Percentiles rank a stretch among this genome's conserved stretches.
Conservation (phyloP, 2,113 vertebrate genomes). For the Spermophilus dauricus region DNA sequence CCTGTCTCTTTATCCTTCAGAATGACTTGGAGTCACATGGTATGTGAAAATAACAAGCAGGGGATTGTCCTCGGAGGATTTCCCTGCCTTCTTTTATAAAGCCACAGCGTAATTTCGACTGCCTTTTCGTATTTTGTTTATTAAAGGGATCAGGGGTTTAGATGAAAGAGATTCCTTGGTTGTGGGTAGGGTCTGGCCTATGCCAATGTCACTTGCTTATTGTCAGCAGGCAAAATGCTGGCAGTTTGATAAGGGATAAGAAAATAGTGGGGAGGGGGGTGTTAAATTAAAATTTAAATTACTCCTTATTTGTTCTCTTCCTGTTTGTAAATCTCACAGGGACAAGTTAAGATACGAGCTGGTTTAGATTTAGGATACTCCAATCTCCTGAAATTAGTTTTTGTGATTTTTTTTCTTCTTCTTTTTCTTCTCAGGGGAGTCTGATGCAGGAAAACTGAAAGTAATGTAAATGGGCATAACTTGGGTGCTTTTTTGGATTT, state of each 20-base stretch:
- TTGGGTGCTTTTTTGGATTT: conserved; percentile 84
- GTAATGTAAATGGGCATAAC: conserved; percentile 72
- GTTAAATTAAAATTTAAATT: conserved; percentile 94
- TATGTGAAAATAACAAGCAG: conserved; percentile 94
- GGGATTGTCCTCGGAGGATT: conserved; percentile 93
- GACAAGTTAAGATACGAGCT: conserved; percentile 89
- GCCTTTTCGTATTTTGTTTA: conserved; percentile 94
- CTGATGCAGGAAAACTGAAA: conserved; percentile 66
- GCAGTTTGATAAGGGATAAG: conserved; percentile 92
- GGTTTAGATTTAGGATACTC: conserved; percentile 85
- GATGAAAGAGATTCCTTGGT: conserved; percentile 93
- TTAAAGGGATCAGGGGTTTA: conserved; percentile 92
- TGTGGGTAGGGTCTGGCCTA: conserved; percentile 87
- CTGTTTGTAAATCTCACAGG: conserved; percentile 89
- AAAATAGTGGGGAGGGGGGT: conserved; percentile 86
- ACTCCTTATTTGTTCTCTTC: conserved; percentile 90
- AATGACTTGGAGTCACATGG: conserved; percentile 94
- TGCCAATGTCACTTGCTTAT: conserved; percentile 89
- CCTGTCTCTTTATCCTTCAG: conserved; percentile 92
- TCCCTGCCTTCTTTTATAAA: conserved; percentile 91
- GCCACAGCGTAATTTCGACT: conserved; percentile 90
- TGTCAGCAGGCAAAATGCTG: conserved; percentile 90
- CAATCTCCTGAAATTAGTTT: conserved; percentile 82
- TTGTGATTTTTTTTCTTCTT: conserved; percentile 35
- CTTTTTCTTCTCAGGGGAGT: conserved; percentile 50